These are phyloP conservation scores for Podiceps cristatus DNA, from an alignment of 2,113 vertebrate species.

Conservation along the genomic window DNA sequence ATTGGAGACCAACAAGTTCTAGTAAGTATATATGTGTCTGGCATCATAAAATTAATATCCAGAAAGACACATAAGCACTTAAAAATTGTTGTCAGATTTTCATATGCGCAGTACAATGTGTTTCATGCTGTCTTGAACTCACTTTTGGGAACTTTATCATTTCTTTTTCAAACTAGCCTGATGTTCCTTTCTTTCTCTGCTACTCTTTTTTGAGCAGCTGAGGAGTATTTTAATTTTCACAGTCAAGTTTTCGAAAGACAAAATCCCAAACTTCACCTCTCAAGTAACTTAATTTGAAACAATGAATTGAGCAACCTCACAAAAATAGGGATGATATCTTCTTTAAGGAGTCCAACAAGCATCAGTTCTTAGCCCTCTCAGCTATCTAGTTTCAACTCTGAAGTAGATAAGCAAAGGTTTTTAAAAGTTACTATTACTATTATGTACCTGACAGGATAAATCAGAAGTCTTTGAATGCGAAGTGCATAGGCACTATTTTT, in stretches of 20 bases:
- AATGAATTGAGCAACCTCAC: neutral
- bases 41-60: neutral
- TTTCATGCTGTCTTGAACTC: neutral
- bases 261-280: neutral
- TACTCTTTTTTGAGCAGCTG: neutral
- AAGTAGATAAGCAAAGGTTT: neutral
- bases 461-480: neutral
- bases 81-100: neutral
- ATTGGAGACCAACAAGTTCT: neutral
- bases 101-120: neutral
- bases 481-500: neutral
- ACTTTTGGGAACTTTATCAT: neutral
- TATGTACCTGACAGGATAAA: neutral
- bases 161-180: neutral
- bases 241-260: neutral
- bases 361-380: neutral
- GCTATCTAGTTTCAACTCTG: neutral
- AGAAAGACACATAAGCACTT: neutral
- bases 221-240: neutral
- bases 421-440: neutral
- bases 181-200: neutral
- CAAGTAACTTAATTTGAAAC: neutral
- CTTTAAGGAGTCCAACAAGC: neutral
- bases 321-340: neutral
- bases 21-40: neutral